A percentile compares a stretch with the other conserved stretches of the same genome.
These are phyloP conservation scores for rabbit (Oryctolagus cuniculus) DNA, from an alignment of 2,113 vertebrate genomes.

Conservation along the genomic window DNA sequence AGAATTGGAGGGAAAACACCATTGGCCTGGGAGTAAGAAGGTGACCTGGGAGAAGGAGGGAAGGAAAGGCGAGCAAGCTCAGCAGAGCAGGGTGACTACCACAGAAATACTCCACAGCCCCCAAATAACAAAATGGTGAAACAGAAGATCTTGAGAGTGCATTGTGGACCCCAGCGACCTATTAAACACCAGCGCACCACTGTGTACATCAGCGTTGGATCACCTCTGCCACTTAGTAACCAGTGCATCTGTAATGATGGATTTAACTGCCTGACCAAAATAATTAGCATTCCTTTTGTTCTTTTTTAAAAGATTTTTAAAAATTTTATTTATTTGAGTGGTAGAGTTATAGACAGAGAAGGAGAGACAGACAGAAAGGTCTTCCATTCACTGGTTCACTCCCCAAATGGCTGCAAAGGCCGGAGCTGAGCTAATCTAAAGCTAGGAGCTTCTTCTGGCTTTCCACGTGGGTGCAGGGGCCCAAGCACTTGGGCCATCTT, in stretches of 20 bases:
- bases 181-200: conserved; percentile 91
- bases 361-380: no score
- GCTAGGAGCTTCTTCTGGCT: no score
- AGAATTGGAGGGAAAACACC: conserved; percentile 93
- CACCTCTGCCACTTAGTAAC: conserved; percentile 88
- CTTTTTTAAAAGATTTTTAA: no score
- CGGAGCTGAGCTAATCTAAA: no score
- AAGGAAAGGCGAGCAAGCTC: conserved; percentile 81
- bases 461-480: no score
- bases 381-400: no score
- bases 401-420: no score
- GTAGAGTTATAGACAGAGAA: no score
- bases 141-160: conserved; percentile 95
- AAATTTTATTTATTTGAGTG: no score
- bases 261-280: conserved; percentile 87
- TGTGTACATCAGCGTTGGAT: conserved; percentile 90
- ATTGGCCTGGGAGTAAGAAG: conserved; percentile 93
- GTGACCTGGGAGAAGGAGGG: conserved; percentile 89
- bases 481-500: no score
- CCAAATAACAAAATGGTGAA: conserved; percentile 94
- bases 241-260: conserved; percentile 87
- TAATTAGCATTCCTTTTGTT: conserved; percentile 78
- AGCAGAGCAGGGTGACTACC: conserved; percentile 93
- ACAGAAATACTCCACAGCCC: conserved; percentile 93
- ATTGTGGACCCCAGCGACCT: conserved; percentile 86